A percentile compares a stretch with the other conserved stretches of the same genome.
Conservation (phyloP, 2,113 vertebrate genomes). For the Riparia riparia region DNA sequence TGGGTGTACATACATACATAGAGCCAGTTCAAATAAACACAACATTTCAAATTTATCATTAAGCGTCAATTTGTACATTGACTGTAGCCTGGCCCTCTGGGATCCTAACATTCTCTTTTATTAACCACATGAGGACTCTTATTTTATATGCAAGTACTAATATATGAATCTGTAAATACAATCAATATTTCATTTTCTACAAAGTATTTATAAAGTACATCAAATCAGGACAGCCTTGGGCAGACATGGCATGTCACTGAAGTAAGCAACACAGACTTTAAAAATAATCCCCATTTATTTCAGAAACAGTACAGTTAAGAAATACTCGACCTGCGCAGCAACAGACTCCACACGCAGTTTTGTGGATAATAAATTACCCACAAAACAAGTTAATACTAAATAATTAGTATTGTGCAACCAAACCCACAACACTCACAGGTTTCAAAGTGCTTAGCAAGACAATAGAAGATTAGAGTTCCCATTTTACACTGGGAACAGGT, state of each 20-base stretch:
- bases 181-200: background rate
- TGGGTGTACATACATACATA: background rate
- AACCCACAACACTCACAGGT: background rate
- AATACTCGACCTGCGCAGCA: background rate
- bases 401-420: background rate
- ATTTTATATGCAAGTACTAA: background rate
- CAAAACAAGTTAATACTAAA: background rate
- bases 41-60: background rate
- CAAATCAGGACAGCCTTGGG: background rate
- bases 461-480: background rate
- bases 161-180: background rate
- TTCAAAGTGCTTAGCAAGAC: conserved; percentile 14
- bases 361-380: background rate
- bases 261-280: background rate
- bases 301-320: conserved; percentile 11
- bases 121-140: background rate
- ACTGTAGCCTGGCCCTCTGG: background rate
- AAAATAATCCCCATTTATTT: conserved; percentile 54
- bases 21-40: background rate
- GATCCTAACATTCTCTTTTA: background rate
- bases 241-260: background rate
- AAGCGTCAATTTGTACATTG: background rate
- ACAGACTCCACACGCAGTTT: background rate
- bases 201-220: background rate
- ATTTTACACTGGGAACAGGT: background rate